Evolutionary conservation across 2,797 vertebrate genomes (phyloP).

Genomic region (Pseudomugil tenellus): DNA sequence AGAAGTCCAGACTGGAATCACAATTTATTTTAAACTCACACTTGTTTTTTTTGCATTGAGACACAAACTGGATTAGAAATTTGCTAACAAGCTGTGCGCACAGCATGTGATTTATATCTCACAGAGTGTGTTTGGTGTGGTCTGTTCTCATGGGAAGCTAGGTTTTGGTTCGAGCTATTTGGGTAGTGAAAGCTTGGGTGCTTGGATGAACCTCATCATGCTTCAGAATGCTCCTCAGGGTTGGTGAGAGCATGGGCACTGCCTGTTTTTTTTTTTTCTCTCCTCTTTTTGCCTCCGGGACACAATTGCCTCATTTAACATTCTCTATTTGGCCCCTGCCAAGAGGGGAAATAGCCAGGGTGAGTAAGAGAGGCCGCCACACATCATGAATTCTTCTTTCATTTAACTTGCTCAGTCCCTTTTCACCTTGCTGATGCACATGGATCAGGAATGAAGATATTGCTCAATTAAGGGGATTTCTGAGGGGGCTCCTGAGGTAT

Average conservation of each 20-base stretch:
- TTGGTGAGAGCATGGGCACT: slow-evolving; percentile 72
- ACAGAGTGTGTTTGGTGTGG: slow-evolving; percentile 23
- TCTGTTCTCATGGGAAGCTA: slow-evolving; percentile 38
- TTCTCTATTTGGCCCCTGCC: slow-evolving; percentile 85
- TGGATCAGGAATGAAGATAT: slow-evolving; percentile 75
- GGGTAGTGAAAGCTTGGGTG: slow-evolving; percentile 51
- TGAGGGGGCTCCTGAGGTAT: slow-evolving; percentile 68
- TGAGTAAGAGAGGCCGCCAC: slow-evolving; percentile 77
- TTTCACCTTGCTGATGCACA: slow-evolving; percentile 82
- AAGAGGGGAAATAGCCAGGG: slow-evolving; percentile 82
- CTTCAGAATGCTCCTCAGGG: slow-evolving; percentile 73
- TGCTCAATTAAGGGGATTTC: slow-evolving; percentile 83
- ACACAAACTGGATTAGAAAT: slow-evolving; percentile 11
- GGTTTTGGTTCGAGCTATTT: slow-evolving; percentile 54
- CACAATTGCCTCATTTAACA: slow-evolving; percentile 87
- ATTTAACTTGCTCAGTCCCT: slow-evolving; percentile 81
- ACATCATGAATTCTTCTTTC: slow-evolving; percentile 85
- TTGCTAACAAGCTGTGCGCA: slow-evolving; percentile 13
- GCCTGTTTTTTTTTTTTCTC: slow-evolving; percentile 48
- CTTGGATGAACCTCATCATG: slow-evolving; percentile 71
- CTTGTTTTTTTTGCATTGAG: not conserved
- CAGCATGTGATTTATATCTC: slow-evolving; percentile 16
- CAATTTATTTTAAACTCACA: too few relatives aligned
- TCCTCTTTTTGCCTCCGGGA: slow-evolving; percentile 80
- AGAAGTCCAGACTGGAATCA: not conserved